Percentiles rank a stretch among this genome's conserved stretches.
Evolutionary conservation across 2,888 invertebrate genomes (phyloP).

Genomic region (Theretra japonica): DNA sequence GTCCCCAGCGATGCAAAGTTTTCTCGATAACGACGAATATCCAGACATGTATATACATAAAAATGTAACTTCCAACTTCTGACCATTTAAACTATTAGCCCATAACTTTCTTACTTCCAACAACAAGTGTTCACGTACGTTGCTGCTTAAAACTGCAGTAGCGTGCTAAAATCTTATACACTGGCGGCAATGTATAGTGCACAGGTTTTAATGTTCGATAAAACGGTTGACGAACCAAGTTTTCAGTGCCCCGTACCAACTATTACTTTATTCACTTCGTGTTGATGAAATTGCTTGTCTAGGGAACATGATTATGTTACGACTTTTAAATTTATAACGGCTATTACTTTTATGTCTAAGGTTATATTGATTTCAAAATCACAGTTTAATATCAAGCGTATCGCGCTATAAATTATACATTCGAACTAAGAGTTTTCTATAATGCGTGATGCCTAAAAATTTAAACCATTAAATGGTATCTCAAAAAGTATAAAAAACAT

Average conservation of each 20-base stretch:
- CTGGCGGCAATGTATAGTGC: slow-evolving; percentile 43
- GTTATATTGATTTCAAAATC: neutral
- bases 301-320: slow-evolving; percentile 15
- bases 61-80: neutral
- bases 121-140: slow-evolving; percentile 16
- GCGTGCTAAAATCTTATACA: slow-evolving; percentile 52
- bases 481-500: too few relatives aligned
- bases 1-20: neutral
- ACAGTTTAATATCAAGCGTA: neutral
- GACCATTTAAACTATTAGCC: slow-evolving; percentile 2
- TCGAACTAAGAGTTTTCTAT: too few relatives aligned
- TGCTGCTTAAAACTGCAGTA: slow-evolving; percentile 51
- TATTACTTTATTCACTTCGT: slow-evolving; percentile 22
- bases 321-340: slow-evolving; percentile 2
- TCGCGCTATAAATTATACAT: neutral
- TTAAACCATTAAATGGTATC: too few relatives aligned
- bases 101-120: neutral
- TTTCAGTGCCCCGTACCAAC: slow-evolving; percentile 42
- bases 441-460: too few relatives aligned
- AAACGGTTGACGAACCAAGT: slow-evolving; percentile 56
- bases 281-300: slow-evolving; percentile 24
- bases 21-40: neutral
- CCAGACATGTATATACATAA: slow-evolving; percentile 8
- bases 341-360: neutral
- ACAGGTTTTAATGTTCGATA: slow-evolving; percentile 51